Conservation (phyloP, 2,888 invertebrate genomes). For the Pollenia amentaria region DNA sequence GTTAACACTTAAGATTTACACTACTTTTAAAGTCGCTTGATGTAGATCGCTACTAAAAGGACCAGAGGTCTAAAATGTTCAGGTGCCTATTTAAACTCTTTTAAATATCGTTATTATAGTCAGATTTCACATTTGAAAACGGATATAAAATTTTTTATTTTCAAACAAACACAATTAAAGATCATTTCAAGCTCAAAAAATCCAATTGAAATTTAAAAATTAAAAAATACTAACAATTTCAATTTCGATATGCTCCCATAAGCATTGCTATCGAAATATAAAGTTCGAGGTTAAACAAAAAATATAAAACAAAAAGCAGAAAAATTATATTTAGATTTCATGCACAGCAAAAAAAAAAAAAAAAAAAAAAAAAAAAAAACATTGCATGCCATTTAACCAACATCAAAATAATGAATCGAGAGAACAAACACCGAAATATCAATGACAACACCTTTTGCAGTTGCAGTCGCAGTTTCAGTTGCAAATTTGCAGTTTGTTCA, state of each 20-base stretch:
- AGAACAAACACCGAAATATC: constrained; percentile 64
- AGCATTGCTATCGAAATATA: constrained; percentile 76
- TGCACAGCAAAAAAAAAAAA: constrained; percentile 58
- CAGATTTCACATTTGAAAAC: constrained; percentile 60
- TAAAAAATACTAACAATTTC: constrained; percentile 56
- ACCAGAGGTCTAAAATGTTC: neutral
- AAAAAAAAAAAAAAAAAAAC: constrained; percentile 37
- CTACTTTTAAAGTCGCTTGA: too few relatives aligned
- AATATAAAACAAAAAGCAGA: constrained; percentile 35
- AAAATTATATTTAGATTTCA: constrained; percentile 65
- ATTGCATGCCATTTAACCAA: constrained; percentile 55
- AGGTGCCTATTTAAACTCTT: neutral
- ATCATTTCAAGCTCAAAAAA: constrained; percentile 50
- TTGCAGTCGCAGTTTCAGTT: constrained; percentile 10
- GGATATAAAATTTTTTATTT: constrained; percentile 49
- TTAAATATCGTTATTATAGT: constrained; percentile 3
- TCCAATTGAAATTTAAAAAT: constrained; percentile 46
- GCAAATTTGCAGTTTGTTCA: too few relatives aligned
- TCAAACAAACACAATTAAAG: constrained; percentile 30
- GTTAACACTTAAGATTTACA: too few relatives aligned
- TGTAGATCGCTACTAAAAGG: neutral
- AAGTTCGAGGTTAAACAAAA: constrained; percentile 77
- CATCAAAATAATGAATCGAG: constrained; percentile 43
- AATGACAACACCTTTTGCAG: constrained; percentile 71
- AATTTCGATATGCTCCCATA: constrained; percentile 77